phyloP scores from a whole-genome alignment of 1,140 invertebrate species.

The Drosophila arizonae region DNA sequence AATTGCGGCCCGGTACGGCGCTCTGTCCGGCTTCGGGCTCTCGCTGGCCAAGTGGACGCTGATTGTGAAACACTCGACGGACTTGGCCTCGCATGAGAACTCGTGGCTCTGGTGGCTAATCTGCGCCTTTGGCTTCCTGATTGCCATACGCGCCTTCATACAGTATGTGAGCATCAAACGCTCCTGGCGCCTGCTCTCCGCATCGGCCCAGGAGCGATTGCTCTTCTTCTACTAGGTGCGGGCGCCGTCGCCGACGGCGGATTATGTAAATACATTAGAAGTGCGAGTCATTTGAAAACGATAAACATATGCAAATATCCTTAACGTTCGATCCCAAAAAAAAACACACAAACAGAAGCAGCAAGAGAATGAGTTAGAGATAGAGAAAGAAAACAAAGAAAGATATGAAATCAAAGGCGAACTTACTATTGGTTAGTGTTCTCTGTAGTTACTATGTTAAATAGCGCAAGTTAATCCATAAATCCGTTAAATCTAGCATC shows the following conservation, averaged over 20 bases:
- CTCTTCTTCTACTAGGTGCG: constrained; percentile 91
- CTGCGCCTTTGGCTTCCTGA: constrained; percentile 94
- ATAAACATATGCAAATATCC: constrained; percentile 6
- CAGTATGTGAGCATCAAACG: constrained; percentile 95
- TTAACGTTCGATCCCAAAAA: constrained; percentile 37
- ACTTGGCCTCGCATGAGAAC: constrained; percentile 92
- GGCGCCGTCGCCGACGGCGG: constrained; percentile 38
- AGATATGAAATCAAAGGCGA: constrained; percentile 32
- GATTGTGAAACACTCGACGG: constrained; percentile 95
- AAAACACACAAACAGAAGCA: neutral
- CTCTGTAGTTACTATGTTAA: constrained; percentile 71
- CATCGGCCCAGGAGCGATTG: constrained; percentile 92
- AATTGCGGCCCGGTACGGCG: constrained; percentile 95
- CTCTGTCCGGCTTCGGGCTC: constrained; percentile 94
- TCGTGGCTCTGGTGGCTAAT: constrained; percentile 95
- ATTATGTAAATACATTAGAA: constrained; percentile 67
- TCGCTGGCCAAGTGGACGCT: constrained; percentile 97
- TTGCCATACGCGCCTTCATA: constrained; percentile 93
- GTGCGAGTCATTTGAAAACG: constrained; percentile 26
- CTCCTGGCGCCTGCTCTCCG: constrained; percentile 93
- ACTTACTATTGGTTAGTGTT: constrained; percentile 64
- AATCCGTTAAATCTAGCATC: constrained; percentile 18
- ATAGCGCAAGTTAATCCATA: constrained; percentile 70
- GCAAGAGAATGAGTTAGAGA: neutral
- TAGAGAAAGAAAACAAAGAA: neutral